Base-by-base conservation (phyloP, 2,888 invertebrate genomes). In the Drosophila birchii region DNA sequence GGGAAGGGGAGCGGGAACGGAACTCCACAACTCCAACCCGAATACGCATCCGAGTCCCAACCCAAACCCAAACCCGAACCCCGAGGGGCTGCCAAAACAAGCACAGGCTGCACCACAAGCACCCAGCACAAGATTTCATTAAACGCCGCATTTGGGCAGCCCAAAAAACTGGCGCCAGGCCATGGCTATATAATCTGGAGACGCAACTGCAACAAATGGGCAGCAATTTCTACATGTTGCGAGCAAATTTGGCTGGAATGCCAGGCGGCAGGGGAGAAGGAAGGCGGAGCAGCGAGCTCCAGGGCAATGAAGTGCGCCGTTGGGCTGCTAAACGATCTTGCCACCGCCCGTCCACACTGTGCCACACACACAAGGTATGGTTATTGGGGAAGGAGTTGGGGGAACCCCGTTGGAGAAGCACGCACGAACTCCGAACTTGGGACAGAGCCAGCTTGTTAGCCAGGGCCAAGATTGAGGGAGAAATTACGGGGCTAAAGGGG, bases 101-200 rank as follows among this genome's bases (percentile, higher is more conserved):
- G 64, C 55, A 41, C 51, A 20, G 34, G 51, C 51, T 32, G 63
- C 49, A 64, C 47, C 51, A 51, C 61, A 55, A 62, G 54, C 72
- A 62, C 26, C 45, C 9, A 41, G 18, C 41, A 64, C 51, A 49
- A 73, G 72, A 83, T 90, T 90, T 91, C 90, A 90, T 90, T 90
- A 91, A 90, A 89, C 80, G 81, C 85, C 84, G 84, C 86, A 86
- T 85, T 85, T 88, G 88, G 86, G 88, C 85, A 66, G 76, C 74
- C 64, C 82, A 78, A 84, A 87, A 89, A 60, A 87, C 89, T 91
- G 91, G 91, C 91, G 91, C 91, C 91, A 91, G 83, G 78, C 76
- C 83, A 64, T 58, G 64, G 45, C 79, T 80, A 78, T 82, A 87
- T 87, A 82, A 88, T 86, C 84, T 86, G 60, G 76, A 77, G 55